A percentile compares a stretch with the other conserved stretches of the same genome.
phyloP scores from a whole-genome alignment of 2,797 vertebrate genomes.

The Cossypha caffra region DNA sequence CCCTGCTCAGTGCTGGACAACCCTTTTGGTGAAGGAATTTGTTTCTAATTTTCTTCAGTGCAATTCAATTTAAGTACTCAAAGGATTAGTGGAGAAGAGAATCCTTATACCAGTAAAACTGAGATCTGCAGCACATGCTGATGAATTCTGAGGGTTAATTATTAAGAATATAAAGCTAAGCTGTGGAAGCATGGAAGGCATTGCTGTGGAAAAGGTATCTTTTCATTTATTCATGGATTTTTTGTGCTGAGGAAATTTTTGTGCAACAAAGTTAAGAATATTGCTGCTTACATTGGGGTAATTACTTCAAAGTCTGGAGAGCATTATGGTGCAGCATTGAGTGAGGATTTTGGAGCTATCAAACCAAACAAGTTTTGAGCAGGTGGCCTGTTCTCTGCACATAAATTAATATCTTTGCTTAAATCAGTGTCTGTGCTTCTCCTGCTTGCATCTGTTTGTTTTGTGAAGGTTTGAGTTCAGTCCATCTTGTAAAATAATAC shows the following conservation, averaged over 20 bases:
- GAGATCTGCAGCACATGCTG: background rate
- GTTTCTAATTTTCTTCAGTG: background rate
- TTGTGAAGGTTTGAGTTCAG: background rate
- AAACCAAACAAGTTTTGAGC: background rate
- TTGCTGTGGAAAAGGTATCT: background rate
- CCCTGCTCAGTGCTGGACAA: background rate
- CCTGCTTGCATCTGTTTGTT: background rate
- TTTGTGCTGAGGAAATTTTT: background rate
- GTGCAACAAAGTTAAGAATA: background rate
- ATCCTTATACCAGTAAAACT: rapidly evolving
- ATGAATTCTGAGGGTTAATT: background rate
- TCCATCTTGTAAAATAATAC: background rate
- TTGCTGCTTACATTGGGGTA: background rate
- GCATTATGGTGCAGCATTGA: background rate
- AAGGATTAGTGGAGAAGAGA: background rate
- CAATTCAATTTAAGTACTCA: background rate
- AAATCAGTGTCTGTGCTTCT: background rate
- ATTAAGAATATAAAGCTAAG: background rate
- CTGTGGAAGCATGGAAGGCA: background rate
- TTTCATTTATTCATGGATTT: background rate
- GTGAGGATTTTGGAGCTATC: background rate
- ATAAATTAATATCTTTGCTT: background rate
- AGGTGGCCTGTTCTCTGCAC: background rate
- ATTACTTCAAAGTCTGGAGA: background rate
- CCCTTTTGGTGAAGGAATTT: background rate